These are phyloP conservation scores for Botia almorhae DNA, from an alignment of 2,797 vertebrate species.

Conservation along the genomic window DNA sequence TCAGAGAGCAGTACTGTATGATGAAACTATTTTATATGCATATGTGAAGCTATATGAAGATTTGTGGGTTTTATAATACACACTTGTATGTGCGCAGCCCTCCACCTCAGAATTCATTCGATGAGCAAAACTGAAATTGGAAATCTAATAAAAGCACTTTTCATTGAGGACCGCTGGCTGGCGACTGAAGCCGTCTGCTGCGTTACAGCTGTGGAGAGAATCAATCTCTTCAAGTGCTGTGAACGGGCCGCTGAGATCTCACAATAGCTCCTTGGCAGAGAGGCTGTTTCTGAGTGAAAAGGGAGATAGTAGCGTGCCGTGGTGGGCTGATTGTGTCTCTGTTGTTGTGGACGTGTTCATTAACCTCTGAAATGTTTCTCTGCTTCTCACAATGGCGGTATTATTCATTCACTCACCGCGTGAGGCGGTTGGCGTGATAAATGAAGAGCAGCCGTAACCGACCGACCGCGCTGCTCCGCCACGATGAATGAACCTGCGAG, in stretches of 20 bases:
- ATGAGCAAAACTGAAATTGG: conserved; percentile 47
- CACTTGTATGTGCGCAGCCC: conserved; percentile 22
- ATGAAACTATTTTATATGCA: conserved; percentile 31
- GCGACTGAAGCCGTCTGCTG: conserved; percentile 41
- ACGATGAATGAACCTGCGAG: conserved; percentile 26
- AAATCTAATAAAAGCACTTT: conserved; percentile 52
- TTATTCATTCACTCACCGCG: conserved; percentile 16
- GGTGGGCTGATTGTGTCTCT: conserved; percentile 42
- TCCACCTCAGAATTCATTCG: conserved; percentile 25
- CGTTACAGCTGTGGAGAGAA: conserved; percentile 43
- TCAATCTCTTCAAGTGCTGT: conserved; percentile 53
- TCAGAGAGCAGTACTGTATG: neutral
- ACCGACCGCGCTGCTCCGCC: neutral
- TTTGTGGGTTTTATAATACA: conserved; percentile 36
- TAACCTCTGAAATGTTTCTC: conserved; percentile 49
- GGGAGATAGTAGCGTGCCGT: neutral
- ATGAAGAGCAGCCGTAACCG: conserved; percentile 20
- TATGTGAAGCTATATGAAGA: conserved; percentile 8
- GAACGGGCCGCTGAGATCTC: conserved; percentile 42
- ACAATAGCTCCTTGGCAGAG: conserved; percentile 49
- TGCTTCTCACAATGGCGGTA: conserved; percentile 33
- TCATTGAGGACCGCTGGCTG: conserved; percentile 40
- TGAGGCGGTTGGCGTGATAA: neutral
- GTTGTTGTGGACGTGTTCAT: conserved; percentile 46
- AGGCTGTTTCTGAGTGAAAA: conserved; percentile 11